Evolutionary conservation across 2,113 vertebrate species (phyloP), one percentile per base, ranked within the genome.

Genomic region (Pterophyllum scalare): DNA sequence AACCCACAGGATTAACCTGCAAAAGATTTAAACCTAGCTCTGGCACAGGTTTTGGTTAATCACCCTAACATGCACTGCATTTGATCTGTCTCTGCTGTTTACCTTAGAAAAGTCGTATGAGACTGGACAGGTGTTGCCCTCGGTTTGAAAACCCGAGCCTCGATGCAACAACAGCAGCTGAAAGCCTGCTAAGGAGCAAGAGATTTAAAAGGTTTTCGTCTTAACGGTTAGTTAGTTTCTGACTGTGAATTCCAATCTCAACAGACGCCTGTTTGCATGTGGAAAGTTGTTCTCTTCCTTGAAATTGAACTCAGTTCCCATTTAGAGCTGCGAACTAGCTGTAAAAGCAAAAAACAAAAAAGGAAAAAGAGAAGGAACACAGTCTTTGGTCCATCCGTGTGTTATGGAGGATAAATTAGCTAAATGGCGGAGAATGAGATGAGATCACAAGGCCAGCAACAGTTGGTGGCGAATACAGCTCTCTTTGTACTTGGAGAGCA

Each of bases 381-480:
- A 67, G 38, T 59, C 28, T 62, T 22, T 81, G 19, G 7, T 31
- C 14, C 8, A 14, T 67, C 11, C 75, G 57, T 62, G 38, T 86
- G 59, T 76, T 59, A 24, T 60, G 46, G 22, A 31, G 15, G 57
- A 15, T 59, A 38, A 64, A 91, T 87, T 65, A 82, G 67, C 83
- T 72, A 54, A 84, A 82, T 49, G 85, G 80, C n/a, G 2, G 52
- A 86, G 83, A 31, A 76, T 40, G 75, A 40, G 75, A 83, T 82
- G 81, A 90, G 83, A 86, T 88, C 88, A 89, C 59, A 88, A 74
- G 79, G 82, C 64, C 35, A 35, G 75, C 72, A 80, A 67, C 91
- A 87, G 88, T 88, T 90, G 88, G 60, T 78, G 72, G 13, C 38
- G 65, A 87, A 92, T 86, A 93, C 77, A 84, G 87, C 78, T 87